Conservation (phyloP, 2,888 invertebrate species). For the Stegana nigrithorax region DNA sequence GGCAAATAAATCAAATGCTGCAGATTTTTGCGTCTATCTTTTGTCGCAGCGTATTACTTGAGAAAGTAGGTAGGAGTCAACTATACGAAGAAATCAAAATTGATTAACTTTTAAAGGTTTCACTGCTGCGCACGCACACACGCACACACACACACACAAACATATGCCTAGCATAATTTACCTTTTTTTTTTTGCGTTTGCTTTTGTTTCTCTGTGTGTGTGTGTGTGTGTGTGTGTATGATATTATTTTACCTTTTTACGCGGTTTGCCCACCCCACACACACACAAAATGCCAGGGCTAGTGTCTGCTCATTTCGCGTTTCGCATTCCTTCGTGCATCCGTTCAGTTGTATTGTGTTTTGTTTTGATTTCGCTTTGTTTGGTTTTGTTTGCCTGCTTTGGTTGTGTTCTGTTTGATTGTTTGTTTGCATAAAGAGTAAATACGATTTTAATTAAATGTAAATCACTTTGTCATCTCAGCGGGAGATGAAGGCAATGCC, state of each 20-base stretch:
- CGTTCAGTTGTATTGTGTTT: no score
- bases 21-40: not conserved
- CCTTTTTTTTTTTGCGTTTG: not conserved
- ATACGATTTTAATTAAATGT: conserved; percentile 61
- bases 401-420: conserved; percentile 14
- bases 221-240: not conserved
- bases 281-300: no score
- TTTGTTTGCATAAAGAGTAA: conserved; percentile 58
- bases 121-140: no score
- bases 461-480: conserved; percentile 57
- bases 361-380: not conserved
- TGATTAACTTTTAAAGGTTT: no score
- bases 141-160: not conserved
- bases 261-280: no score
- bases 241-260: no score
- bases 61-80: no score
- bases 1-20: conserved; percentile 2
- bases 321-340: no score
- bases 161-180: no score
- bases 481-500: conserved; percentile 16
- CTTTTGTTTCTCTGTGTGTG: not conserved
- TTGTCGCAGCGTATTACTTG: not conserved
- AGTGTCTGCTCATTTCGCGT: no score
- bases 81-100: no score
- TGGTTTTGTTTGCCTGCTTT: not conserved